Evolutionary conservation across 2,113 vertebrate species (phyloP), one percentile per base, ranked within the genome.

Genomic region (Salminus brasiliensis): DNA sequence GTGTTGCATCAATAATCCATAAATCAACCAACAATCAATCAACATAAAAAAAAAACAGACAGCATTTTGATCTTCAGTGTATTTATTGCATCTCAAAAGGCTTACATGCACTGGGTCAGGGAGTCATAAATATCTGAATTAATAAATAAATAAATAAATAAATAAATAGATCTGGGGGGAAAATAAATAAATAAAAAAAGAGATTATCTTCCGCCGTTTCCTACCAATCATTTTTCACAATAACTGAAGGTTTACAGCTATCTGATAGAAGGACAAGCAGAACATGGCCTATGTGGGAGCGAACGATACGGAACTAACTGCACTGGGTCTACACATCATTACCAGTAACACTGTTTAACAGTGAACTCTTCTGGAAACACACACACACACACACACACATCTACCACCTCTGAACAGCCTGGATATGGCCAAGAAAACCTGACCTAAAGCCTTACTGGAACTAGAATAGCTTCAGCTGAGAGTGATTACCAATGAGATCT

Each of bases 81-180:
- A 84, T 99, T 99, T 99, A 99, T 99, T 99, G 97, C 98, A 97
- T 97, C 94, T 97, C 95, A 96, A 93, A 95, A 94, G 95, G 94
- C 93, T 88, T 94, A 97, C 98, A 99, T 99, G 97, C 97, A 98
- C 92, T 94, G 94, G 94, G 93, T 80, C 85, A 89, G 93, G 94
- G 91, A 90, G 84, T 86, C 84, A 91, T 93, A 84, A 96, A 95
- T 91, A 90, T 93, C 94, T 76, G 57, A 96, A 96, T 94, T 93
- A 95, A 94, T 39, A 76, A 83, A 65, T 82, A 10, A 60, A 74
- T 34, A 95, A 93, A 95, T 93, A 92, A 93, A 88, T 91, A 92
- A 87, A 94, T 92, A 93, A 84, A 78, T 69, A 71, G 65, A 47
- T 49, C n/a, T 41, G 11, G 65, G 36, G 21, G 25, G 11, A 78